Percentiles rank a stretch among this genome's conserved stretches.
Evolutionary conservation across 2,797 vertebrate species (phyloP).

Genomic region (Platyrinchus mystaceus): DNA sequence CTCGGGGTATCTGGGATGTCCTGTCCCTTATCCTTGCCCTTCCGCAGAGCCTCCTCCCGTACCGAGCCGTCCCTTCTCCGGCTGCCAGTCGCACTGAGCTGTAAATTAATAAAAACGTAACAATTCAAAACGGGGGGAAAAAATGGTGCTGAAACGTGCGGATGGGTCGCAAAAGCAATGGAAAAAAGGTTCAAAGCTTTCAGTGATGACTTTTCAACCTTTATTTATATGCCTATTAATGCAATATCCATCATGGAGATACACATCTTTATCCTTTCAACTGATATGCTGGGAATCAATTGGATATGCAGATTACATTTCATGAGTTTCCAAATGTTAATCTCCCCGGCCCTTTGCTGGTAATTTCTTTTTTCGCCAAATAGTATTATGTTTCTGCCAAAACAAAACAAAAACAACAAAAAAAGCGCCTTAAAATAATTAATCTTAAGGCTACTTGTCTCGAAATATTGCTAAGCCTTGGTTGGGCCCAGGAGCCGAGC

Average conservation of each 20-base stretch:
- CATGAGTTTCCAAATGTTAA: slow-evolving; percentile 83
- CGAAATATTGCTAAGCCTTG: neutral
- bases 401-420: neutral
- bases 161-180: slow-evolving; percentile 15
- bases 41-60: neutral
- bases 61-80: neutral
- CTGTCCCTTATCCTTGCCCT: neutral
- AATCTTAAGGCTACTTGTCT: slow-evolving; percentile 70
- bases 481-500: neutral
- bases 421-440: slow-evolving; percentile 44
- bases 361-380: slow-evolving; percentile 71
- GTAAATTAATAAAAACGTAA: neutral
- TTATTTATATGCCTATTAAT: slow-evolving; percentile 87
- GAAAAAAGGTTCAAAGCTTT: slow-evolving; percentile 78
- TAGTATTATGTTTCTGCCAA: slow-evolving; percentile 81
- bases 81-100: neutral
- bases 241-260: slow-evolving; percentile 88
- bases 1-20: neutral
- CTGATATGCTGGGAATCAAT: slow-evolving; percentile 90
- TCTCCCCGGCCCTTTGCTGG: slow-evolving; percentile 68
- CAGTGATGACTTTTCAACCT: slow-evolving; percentile 75
- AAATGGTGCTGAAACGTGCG: neutral
- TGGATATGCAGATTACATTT: slow-evolving; percentile 93
- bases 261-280: slow-evolving; percentile 85
- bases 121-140: neutral